Conservation (phyloP, 2,113 vertebrate genomes). For the Callipepla californica region DNA sequence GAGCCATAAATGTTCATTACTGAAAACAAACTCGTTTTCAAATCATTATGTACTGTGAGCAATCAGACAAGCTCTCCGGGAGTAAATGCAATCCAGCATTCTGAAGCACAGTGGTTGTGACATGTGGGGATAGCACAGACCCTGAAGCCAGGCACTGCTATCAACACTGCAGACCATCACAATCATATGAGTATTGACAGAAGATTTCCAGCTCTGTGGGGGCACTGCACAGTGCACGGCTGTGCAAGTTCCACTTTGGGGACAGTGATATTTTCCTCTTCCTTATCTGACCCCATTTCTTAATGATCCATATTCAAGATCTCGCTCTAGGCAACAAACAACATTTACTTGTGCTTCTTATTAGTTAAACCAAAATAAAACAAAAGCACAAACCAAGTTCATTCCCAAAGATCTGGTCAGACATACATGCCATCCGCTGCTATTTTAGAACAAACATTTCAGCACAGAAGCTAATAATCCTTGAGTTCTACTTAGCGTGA, state of each 20-base stretch:
- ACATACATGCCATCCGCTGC: not conserved
- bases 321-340: slow-evolving; percentile 58
- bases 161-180: slow-evolving; percentile 33
- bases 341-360: slow-evolving; percentile 63
- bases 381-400: not conserved
- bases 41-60: slow-evolving; percentile 40
- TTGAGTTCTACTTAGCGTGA: not conserved
- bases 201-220: slow-evolving; percentile 52
- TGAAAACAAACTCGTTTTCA: slow-evolving; percentile 40
- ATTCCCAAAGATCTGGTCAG: slow-evolving; percentile 32
- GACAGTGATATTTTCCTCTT: slow-evolving; percentile 48
- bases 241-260: slow-evolving; percentile 52
- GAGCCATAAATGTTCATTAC: slow-evolving; percentile 14
- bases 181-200: slow-evolving; percentile 33
- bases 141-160: slow-evolving; percentile 58
- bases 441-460: not conserved
- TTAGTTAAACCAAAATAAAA: slow-evolving; percentile 62
- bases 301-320: slow-evolving; percentile 56
- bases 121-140: slow-evolving; percentile 49
- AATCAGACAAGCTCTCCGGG: slow-evolving; percentile 49
- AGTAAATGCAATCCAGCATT: slow-evolving; percentile 36
- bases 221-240: slow-evolving; percentile 1
- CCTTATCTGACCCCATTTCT: slow-evolving; percentile 64
- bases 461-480: not conserved
- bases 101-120: slow-evolving; percentile 55